These are phyloP conservation scores for Eristalis tenax DNA, from an alignment of 2,888 invertebrate species.

Conservation along the genomic window DNA sequence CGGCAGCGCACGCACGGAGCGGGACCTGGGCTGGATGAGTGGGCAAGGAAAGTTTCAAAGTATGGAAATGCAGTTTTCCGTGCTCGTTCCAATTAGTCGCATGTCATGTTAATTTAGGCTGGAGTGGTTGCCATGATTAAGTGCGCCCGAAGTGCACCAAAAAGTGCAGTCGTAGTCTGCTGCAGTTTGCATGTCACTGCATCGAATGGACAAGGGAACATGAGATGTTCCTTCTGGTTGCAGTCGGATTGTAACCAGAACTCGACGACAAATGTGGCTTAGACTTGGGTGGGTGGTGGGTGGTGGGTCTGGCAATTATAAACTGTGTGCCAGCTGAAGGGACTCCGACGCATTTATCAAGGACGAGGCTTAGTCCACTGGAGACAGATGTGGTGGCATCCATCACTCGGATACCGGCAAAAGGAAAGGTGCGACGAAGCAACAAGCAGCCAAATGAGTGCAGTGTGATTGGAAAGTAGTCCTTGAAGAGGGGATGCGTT, in stretches of 20 bases:
- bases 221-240: neutral
- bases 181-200: conserved; percentile 16
- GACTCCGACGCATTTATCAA: neutral
- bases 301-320: neutral
- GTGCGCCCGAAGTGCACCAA: neutral
- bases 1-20: conserved; percentile 33
- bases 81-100: conserved; percentile 63
- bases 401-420: neutral
- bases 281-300: neutral
- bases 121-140: conserved; percentile 54
- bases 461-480: no score
- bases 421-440: no score
- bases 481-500: no score
- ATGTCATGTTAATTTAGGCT: conserved; percentile 63
- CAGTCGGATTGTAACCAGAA: neutral
- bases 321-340: neutral
- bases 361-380: no score
- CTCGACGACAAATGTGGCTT: neutral
- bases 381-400: neutral
- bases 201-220: neutral
- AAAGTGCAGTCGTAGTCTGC: conserved; percentile 9
- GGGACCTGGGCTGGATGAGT: neutral
- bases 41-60: conserved; percentile 3
- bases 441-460: neutral
- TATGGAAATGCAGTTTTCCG: conserved; percentile 40